Conservation (phyloP, 64 coral and sea anemone genomes). For the Catalaphyllia jardinei region DNA sequence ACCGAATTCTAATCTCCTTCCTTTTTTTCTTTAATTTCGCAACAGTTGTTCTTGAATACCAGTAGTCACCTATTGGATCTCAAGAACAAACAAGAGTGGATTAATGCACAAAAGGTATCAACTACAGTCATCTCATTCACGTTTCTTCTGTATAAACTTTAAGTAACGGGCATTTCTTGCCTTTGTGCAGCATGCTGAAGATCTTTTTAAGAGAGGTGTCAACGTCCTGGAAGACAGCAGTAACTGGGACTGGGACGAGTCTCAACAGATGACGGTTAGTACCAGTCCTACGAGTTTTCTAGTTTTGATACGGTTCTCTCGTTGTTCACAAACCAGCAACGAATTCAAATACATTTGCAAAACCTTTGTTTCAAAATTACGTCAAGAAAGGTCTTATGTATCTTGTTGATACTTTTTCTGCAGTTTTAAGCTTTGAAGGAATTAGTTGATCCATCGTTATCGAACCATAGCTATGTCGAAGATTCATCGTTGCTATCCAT, state of each 20-base stretch:
- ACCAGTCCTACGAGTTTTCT: no score
- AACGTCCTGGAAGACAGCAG: constrained; percentile 34
- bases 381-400: no score
- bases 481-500: no score
- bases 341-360: no score
- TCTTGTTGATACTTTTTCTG: no score
- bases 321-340: no score
- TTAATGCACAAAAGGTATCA: constrained; percentile 54
- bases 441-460: no score
- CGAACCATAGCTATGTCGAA: no score
- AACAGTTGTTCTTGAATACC: constrained; percentile 28
- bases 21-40: neutral
- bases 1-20: neutral
- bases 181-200: neutral
- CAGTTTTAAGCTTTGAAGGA: no score
- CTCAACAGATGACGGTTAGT: neutral
- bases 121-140: neutral
- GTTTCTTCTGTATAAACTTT: neutral
- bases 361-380: no score
- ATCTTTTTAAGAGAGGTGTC: constrained; percentile 23
- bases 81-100: constrained; percentile 64
- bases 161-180: neutral
- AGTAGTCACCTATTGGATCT: constrained; percentile 63
- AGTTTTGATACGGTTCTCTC: no score
- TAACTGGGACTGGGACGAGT: constrained; percentile 47